A percentile compares a stretch with the other conserved stretches of the same genome.
These are phyloP conservation scores for Stenchaetothrips biformis DNA, from an alignment of 2,888 invertebrate genomes.

Conservation along the genomic window DNA sequence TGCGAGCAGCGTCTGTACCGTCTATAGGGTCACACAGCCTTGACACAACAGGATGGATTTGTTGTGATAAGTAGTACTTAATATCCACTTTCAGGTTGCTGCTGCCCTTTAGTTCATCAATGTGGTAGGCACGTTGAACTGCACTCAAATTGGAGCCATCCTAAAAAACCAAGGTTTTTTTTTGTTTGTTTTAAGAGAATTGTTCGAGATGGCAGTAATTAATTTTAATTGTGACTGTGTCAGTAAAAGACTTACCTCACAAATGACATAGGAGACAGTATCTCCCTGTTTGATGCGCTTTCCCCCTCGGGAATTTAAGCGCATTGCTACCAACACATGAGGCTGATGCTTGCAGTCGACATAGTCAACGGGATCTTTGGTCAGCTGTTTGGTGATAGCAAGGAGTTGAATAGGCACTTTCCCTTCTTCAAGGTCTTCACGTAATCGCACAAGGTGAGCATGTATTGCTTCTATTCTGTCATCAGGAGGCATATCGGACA, in stretches of 20 bases:
- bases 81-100: constrained; percentile 71
- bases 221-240: neutral
- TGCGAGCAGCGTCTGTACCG: constrained; percentile 81
- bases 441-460: constrained; percentile 68
- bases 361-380: constrained; percentile 91
- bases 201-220: neutral
- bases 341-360: constrained; percentile 74
- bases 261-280: constrained; percentile 92
- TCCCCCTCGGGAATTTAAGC: constrained; percentile 71
- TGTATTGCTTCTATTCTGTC: constrained; percentile 82
- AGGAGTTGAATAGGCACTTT: constrained; percentile 70
- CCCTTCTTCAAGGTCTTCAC: constrained; percentile 64
- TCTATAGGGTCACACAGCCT: constrained; percentile 94
- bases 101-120: constrained; percentile 76
- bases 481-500: constrained; percentile 74
- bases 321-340: constrained; percentile 87
- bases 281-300: constrained; percentile 87
- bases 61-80: constrained; percentile 88
- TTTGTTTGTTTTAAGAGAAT: neutral
- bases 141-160: constrained; percentile 76
- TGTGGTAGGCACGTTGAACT: constrained; percentile 89
- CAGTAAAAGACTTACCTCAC: constrained; percentile 52
- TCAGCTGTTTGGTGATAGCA: constrained; percentile 89
- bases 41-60: constrained; percentile 93
- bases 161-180: constrained; percentile 36